Percentiles rank a stretch among this genome's conserved stretches.
These are phyloP conservation scores for Musca domestica DNA, from an alignment of 1,140 invertebrate species.

Conservation along the genomic window DNA sequence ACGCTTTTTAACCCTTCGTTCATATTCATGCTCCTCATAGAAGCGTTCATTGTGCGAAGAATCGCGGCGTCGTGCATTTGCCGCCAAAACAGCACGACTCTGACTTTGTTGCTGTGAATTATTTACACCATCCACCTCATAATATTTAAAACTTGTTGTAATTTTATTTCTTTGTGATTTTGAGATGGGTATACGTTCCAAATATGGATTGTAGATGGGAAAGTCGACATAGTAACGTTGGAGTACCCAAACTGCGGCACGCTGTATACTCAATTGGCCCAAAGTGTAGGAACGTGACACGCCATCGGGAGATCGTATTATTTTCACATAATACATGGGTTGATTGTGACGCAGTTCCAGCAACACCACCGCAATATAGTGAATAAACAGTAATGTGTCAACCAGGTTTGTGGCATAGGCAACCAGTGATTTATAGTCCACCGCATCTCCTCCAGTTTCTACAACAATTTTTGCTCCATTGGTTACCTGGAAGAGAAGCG, in stretches of 20 bases:
- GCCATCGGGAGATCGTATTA: slow-evolving; percentile 92
- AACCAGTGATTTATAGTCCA: slow-evolving; percentile 82
- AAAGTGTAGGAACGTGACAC: slow-evolving; percentile 80
- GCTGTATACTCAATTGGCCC: slow-evolving; percentile 90
- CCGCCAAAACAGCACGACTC: slow-evolving; percentile 66
- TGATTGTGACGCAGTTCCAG: slow-evolving; percentile 90
- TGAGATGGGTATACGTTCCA: slow-evolving; percentile 84
- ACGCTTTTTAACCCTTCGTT: slow-evolving; percentile 86
- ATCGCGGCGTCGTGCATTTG: slow-evolving; percentile 71
- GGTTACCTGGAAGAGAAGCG: slow-evolving; percentile 60
- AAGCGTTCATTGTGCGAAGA: slow-evolving; percentile 95
- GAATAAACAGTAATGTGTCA: slow-evolving; percentile 91
- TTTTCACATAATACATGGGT: slow-evolving; percentile 86
- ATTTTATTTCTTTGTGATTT: slow-evolving; percentile 74
- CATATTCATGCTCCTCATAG: slow-evolving; percentile 97
- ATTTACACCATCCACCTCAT: slow-evolving; percentile 88
- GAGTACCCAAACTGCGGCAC: slow-evolving; percentile 89
- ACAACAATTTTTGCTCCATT: slow-evolving; percentile 75
- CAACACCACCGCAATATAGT: slow-evolving; percentile 89
- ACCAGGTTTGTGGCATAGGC: slow-evolving; percentile 86
- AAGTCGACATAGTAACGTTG: slow-evolving; percentile 97
- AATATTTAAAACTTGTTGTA: slow-evolving; percentile 88
- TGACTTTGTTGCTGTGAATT: slow-evolving; percentile 68
- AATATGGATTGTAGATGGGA: slow-evolving; percentile 93
- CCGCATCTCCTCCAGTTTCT: slow-evolving; percentile 69